phyloP scores from a whole-genome alignment of 2,888 invertebrate genomes.

The Branchipolynoe longqiensis region DNA sequence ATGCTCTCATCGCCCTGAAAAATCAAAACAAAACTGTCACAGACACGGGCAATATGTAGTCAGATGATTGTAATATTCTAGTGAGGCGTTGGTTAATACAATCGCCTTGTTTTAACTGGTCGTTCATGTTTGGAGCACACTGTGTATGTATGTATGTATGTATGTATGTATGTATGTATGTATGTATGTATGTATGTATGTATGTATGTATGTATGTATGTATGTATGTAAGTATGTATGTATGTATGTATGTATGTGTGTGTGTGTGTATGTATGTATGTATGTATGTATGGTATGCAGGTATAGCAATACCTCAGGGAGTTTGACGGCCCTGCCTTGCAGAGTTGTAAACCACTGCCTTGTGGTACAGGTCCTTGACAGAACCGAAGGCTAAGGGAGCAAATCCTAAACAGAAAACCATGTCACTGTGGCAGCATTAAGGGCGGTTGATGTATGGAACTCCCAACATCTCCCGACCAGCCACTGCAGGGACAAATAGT shows the following conservation, averaged over 20 bases:
- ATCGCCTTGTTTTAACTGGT: no score
- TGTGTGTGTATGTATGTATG: neutral
- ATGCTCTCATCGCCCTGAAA: constrained; percentile 82
- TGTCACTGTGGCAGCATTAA: no score
- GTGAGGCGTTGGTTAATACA: neutral
- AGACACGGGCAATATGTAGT: neutral
- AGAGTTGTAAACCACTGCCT: no score
- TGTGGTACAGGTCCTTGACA: no score
- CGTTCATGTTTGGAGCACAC: neutral
- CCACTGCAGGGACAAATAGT: no score
- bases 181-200: neutral
- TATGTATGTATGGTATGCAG: neutral
- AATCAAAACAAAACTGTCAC: no score
- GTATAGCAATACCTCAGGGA: no score
- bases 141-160: neutral
- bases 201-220: neutral
- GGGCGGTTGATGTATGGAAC: no score
- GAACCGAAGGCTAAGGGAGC: no score
- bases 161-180: neutral
- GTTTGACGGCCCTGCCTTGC: no score
- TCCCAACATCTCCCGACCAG: no score
- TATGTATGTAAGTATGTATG: neutral
- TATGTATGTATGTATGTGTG: neutral
- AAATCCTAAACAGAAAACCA: no score
- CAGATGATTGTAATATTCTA: neutral